Evolutionary conservation across 53 echinoderm and acorn worm genomes (phyloP), one percentile per base, ranked within the genome.

Genomic region (Echinarachnius parma): DNA sequence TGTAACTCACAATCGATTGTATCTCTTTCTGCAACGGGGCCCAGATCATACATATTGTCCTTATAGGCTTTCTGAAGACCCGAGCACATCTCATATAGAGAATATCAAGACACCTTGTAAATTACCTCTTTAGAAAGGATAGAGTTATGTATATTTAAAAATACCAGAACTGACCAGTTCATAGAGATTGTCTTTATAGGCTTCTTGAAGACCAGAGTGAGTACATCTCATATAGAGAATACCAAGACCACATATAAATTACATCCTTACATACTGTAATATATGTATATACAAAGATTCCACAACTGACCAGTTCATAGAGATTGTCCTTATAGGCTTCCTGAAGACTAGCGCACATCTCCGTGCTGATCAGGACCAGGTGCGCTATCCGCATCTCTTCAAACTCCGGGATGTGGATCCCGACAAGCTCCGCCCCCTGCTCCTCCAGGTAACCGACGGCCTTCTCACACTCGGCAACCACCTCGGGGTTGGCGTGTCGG

Each of bases 311-410:
- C 64, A 89, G 37, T 14, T 93, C 87, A 44, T 72, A 22, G 31
- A 64, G 34, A 21, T 84, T 67, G 32, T 89, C 80, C 1, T 36
- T 75, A 29, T 65, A 75, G 8, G 77, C 75, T 54, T 86, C 84
- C 21, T 83, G 80, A 21, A 86, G 60, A 21, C 48, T 57, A 50
- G 75, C 36, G 31, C 74, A 74, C 81, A 93, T 90, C 62, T 93
- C 94, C 2, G 80, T 54, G 9, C 71, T 28, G 23, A 86, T 83
- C 29, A 84, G 77, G 18, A 89, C 52, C 53, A 59, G 23, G 54
- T 92, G 92, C 9, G 86, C 88, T 25, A 85, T 39, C 44, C 86
- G 82, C 16, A 82, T 46, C 60, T 92, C 92, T 54, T 92, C 88
- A 8, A 82, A 34, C 60, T 92, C 92, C 9, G 92, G 89, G 14